These are phyloP conservation scores for Danio aesculapii DNA, from an alignment of 2,797 vertebrate species.

Conservation along the genomic window DNA sequence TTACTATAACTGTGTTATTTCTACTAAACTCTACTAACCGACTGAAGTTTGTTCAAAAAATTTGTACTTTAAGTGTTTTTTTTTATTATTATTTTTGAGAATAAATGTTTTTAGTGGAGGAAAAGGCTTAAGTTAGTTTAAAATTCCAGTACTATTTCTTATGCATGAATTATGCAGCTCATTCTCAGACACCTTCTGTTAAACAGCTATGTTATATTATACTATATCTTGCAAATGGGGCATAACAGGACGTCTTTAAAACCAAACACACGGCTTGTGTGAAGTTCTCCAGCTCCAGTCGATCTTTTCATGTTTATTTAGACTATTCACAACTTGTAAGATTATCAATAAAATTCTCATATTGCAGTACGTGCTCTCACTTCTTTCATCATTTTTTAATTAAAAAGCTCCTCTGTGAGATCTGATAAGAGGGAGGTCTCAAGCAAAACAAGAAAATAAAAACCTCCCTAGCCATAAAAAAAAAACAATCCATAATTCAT, in stretches of 20 bases:
- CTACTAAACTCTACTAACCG: no score
- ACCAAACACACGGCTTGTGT: background rate
- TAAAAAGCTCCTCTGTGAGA: background rate
- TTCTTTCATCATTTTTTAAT: background rate
- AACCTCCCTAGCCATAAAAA: slow-evolving; percentile 17
- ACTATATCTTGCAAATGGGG: no score
- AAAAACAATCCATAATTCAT: slow-evolving; percentile 62
- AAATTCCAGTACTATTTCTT: no score
- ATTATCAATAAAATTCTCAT: background rate
- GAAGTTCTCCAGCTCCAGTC: background rate
- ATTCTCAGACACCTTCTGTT: no score
- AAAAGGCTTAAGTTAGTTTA: no score
- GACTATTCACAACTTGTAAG: background rate
- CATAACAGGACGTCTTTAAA: background rate
- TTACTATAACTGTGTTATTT: no score
- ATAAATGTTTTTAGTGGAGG: no score
- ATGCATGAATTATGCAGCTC: no score
- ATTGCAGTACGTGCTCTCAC: background rate
- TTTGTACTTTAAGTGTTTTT: no score
- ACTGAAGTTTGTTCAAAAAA: no score
- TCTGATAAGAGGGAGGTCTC: background rate
- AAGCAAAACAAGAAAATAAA: slow-evolving; percentile 38
- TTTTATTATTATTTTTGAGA: no score
- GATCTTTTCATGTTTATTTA: background rate
- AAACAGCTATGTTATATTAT: no score